Evolutionary conservation across 2,113 vertebrate genomes (phyloP).

Genomic region (Jaculus jaculus): DNA sequence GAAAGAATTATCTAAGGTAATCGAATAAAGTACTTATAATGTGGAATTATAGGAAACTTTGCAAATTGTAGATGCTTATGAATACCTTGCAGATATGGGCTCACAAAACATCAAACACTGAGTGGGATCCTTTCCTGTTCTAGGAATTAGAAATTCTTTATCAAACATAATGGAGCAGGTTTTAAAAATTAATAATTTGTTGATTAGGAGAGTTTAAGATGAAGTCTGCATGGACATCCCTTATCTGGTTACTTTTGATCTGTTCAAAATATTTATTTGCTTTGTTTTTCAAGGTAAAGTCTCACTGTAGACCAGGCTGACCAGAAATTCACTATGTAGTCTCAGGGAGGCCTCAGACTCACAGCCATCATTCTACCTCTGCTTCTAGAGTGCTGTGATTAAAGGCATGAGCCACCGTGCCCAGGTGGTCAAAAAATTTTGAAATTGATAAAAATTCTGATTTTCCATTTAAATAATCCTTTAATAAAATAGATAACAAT

Average conservation of each 20-base stretch:
- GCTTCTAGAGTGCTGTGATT: too few species aligned
- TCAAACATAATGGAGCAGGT: not conserved
- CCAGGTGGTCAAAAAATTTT: not conserved
- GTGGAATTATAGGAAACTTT: not conserved
- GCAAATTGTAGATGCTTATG: not conserved
- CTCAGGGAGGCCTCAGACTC: too few species aligned
- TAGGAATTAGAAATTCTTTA: not conserved
- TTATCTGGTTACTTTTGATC: not conserved
- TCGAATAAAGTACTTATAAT: not conserved
- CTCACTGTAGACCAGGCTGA: too few species aligned
- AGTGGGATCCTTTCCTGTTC: not conserved
- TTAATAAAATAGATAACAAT: not conserved
- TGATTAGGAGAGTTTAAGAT: not conserved
- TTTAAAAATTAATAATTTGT: not conserved
- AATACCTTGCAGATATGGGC: not conserved
- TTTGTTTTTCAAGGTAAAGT: too few species aligned
- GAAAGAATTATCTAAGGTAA: not conserved
- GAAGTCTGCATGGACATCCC: not conserved
- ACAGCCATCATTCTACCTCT: too few species aligned
- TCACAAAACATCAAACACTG: not conserved
- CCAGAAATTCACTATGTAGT: too few species aligned
- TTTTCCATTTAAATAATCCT: not conserved
- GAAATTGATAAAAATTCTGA: not conserved
- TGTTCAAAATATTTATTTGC: not conserved
- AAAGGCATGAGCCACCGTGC: too few species aligned